Conservation (phyloP, 2,888 invertebrate species). For the Dorcus parallelipipedus region DNA sequence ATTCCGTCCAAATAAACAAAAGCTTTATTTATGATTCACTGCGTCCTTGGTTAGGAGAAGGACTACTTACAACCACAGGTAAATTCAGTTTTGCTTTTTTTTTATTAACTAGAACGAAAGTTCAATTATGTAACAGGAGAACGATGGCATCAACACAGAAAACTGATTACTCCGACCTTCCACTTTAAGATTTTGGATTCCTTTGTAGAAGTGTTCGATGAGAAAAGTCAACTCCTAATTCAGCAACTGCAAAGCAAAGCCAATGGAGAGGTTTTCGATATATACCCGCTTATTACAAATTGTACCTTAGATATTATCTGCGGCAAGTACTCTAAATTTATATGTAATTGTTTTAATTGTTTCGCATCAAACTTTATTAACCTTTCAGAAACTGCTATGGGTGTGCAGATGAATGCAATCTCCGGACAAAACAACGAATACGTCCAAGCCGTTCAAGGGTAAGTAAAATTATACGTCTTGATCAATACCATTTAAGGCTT, state of each 20-base stretch:
- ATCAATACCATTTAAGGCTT: neutral
- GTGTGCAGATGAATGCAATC: slow-evolving; percentile 49
- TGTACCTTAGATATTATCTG: slow-evolving; percentile 40
- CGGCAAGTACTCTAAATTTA: slow-evolving; percentile 28
- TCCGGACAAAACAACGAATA: slow-evolving; percentile 47
- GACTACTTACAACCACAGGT: slow-evolving; percentile 10
- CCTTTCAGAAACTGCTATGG: slow-evolving; percentile 59
- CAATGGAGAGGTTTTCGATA: slow-evolving; percentile 33
- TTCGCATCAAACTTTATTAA: neutral
- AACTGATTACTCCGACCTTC: slow-evolving; percentile 36
- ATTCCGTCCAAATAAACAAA: slow-evolving; percentile 5
- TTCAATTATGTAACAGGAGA: neutral
- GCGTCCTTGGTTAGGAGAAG: slow-evolving; percentile 9
- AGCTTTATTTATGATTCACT: slow-evolving; percentile 1
- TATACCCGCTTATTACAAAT: slow-evolving; percentile 35
- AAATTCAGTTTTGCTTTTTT: neutral
- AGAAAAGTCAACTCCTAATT: slow-evolving; percentile 31
- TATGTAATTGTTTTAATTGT: too few relatives aligned
- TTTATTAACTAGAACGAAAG: neutral
- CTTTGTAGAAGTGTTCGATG: slow-evolving; percentile 34
- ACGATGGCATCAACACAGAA: slow-evolving; percentile 34
- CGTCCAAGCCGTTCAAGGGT: slow-evolving; percentile 48
- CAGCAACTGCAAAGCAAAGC: slow-evolving; percentile 24
- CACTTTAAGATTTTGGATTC: slow-evolving; percentile 38
- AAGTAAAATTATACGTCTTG: slow-evolving; percentile 16